A percentile compares a stretch with the other conserved stretches of the same genome.
Conservation (phyloP, 1,140 invertebrate species). For the Euglossa dilemma region DNA sequence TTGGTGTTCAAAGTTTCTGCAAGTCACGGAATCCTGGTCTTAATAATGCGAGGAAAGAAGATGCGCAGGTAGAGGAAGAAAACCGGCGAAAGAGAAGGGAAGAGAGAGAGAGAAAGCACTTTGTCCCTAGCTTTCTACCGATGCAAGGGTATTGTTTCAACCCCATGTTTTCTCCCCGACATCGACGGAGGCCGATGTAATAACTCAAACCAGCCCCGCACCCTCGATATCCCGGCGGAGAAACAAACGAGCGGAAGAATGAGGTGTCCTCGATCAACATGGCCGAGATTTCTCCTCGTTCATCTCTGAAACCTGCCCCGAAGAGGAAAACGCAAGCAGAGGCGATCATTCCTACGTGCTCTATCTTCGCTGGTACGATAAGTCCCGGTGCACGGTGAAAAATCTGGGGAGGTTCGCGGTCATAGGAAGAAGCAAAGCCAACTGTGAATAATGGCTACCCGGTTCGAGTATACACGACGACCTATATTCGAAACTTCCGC, state of each 20-base stretch:
- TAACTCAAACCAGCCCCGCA: constrained; percentile 35
- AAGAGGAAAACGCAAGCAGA: background rate
- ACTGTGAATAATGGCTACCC: no score
- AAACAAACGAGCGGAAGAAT: constrained; percentile 50
- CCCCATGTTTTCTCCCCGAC: constrained; percentile 14
- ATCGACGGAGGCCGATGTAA: constrained; percentile 23
- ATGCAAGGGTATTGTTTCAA: constrained; percentile 28
- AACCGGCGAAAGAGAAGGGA: no score
- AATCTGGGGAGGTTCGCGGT: constrained; percentile 8
- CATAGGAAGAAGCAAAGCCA: constrained; percentile 16
- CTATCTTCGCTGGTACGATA: background rate
- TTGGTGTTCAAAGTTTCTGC: constrained; percentile 50
- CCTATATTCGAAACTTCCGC: background rate
- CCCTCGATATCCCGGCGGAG: background rate
- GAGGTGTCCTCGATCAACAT: constrained; percentile 54
- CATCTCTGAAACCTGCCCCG: background rate
- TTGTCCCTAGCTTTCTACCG: constrained; percentile 31
- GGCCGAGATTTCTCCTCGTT: constrained; percentile 24
- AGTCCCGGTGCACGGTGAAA: background rate
- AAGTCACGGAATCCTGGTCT: constrained; percentile 52
- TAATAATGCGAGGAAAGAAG: constrained; percentile 43
- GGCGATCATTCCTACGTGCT: constrained; percentile 4
- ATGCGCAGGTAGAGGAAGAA: background rate
- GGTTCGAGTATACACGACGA: no score
- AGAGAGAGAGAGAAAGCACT: background rate